Evolutionary conservation across 2,797 vertebrate genomes (phyloP).

Genomic region (Fratercula arctica): DNA sequence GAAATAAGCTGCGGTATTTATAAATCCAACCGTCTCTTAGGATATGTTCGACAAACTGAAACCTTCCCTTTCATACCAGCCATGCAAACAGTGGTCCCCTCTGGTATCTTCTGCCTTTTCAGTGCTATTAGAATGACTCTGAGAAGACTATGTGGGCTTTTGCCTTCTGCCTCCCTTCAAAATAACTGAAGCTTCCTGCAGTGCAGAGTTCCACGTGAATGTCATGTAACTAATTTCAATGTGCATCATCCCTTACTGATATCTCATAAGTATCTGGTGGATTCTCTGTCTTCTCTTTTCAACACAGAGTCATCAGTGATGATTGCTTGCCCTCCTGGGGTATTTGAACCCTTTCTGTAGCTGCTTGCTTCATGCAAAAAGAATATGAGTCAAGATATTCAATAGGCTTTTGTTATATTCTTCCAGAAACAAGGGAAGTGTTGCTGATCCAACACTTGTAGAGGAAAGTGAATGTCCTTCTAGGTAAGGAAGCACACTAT

Average conservation of each 20-base stretch:
- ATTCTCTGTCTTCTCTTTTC: neutral
- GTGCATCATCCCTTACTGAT: neutral
- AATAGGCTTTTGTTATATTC: neutral
- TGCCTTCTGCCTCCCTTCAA: neutral
- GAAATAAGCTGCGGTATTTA: neutral
- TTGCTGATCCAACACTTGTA: neutral
- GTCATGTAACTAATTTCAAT: neutral
- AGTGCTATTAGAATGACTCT: neutral
- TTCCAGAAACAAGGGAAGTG: neutral
- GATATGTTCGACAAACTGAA: neutral
- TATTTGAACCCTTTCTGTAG: neutral
- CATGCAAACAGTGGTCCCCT: neutral
- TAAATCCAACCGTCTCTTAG: neutral
- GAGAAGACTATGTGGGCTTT: slow-evolving; percentile 23
- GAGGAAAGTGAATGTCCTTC: neutral
- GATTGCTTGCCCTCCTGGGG: neutral
- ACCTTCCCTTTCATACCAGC: neutral
- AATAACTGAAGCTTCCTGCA: neutral
- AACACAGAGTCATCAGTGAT: neutral
- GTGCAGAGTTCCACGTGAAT: neutral
- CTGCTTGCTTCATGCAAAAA: neutral
- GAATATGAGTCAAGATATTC: neutral
- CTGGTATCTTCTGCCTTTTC: neutral
- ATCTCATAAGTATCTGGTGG: neutral
- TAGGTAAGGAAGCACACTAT: neutral